phyloP scores from a whole-genome alignment of 2,797 vertebrate species.

The Clarias pachynema region DNA sequence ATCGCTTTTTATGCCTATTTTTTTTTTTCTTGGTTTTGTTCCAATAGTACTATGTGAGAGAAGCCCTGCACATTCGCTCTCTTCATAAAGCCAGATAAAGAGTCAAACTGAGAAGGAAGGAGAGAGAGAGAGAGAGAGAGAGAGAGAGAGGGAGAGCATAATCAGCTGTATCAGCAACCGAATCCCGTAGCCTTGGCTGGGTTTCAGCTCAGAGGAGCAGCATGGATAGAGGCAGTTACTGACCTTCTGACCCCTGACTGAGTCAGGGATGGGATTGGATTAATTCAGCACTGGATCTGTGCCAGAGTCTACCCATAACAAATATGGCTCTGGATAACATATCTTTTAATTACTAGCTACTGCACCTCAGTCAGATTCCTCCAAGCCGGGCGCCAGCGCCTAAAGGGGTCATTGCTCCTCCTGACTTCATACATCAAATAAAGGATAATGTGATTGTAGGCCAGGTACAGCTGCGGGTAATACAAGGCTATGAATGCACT shows the following conservation, averaged over 20 bases:
- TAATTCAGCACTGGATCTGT: constrained; percentile 78
- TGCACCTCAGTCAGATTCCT: constrained; percentile 79
- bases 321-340: constrained; percentile 82
- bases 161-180: constrained; percentile 49
- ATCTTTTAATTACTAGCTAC: constrained; percentile 84
- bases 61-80: background rate
- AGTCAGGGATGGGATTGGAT: constrained; percentile 82
- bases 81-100: background rate
- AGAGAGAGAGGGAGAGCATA: constrained; percentile 20
- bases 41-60: background rate
- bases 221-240: constrained; percentile 80
- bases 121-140: constrained; percentile 10
- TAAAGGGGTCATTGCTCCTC: constrained; percentile 61
- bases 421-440: constrained; percentile 76
- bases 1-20: background rate
- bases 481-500: constrained; percentile 57
- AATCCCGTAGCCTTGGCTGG: constrained; percentile 66
- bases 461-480: constrained; percentile 57
- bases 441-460: constrained; percentile 72
- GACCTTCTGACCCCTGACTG: constrained; percentile 81
- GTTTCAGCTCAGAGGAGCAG: constrained; percentile 74
- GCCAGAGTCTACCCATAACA: constrained; percentile 81
- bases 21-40: constrained; percentile 7
- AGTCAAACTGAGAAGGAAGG: constrained; percentile 4
- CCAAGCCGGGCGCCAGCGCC: constrained; percentile 66